Percentiles rank a stretch among this genome's conserved stretches.
These are phyloP conservation scores for Chrysogorgia sp. DNA, from an alignment of 92 coral and sea anemone species.

Conservation along the genomic window DNA sequence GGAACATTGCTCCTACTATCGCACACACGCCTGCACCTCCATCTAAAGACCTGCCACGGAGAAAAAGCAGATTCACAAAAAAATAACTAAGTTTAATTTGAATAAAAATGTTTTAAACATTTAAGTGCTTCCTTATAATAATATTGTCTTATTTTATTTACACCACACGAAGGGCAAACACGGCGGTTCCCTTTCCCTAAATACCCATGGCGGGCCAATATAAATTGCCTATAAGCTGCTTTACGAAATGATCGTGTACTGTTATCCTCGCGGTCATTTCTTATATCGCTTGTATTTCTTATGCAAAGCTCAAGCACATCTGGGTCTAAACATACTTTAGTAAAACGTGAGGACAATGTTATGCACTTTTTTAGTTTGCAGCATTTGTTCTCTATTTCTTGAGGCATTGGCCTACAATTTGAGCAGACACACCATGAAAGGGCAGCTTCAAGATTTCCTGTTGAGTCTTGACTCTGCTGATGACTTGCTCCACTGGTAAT, in stretches of 20 bases:
- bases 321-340: too few species aligned
- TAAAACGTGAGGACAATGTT: too few species aligned
- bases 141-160: background rate
- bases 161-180: too few species aligned
- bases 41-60: slow-evolving; percentile 13
- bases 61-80: too few species aligned
- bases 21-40: slow-evolving; percentile 8
- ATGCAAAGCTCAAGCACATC: too few species aligned
- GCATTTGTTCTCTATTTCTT: too few species aligned
- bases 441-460: background rate
- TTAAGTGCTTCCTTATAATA: background rate
- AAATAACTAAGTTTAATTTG: background rate
- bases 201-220: slow-evolving; percentile 17
- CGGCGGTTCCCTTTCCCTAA: slow-evolving; percentile 17
- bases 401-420: too few species aligned
- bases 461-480: background rate
- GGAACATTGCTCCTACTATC: slow-evolving; percentile 16
- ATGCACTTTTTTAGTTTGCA: background rate
- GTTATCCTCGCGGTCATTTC: slow-evolving; percentile 56
- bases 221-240: slow-evolving; percentile 59
- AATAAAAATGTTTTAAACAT: background rate
- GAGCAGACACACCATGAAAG: too few species aligned
- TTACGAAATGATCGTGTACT: slow-evolving; percentile 51
- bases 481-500: too few species aligned
- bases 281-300: too few species aligned